Evolutionary conservation across 1,140 invertebrate species (phyloP), one percentile per base, ranked within the genome.

Genomic region (Psix sp.): DNA sequence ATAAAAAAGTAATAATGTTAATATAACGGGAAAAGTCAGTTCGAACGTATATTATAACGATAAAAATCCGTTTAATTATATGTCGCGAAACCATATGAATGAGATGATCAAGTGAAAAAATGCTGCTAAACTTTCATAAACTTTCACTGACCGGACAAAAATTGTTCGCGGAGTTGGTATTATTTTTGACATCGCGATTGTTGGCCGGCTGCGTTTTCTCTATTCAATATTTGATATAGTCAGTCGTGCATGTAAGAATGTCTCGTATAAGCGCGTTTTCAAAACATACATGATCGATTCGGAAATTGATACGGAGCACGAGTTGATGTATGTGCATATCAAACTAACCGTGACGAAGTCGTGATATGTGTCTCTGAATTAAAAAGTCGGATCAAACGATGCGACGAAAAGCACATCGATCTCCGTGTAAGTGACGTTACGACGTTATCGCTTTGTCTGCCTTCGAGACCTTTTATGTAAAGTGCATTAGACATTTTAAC

Each of bases 271-370:
- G 11, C n/a, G 35, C 49, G n/a, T 36, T 29, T n/a, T 18, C 20
- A 52, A 52, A 52, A 52, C 49, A 52, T 31, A 29, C 49, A 40
- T 52, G 49, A 39, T 52, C 15, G 21, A 52, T 40, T 52, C 11
- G 49, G 40, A 52, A 40, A 52, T 52, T 26, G 35, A 52, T 52
- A 39, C 24, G 9, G 9, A 15, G 36, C 15, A 7, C 20, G 24
- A 52, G 20, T 39, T 39, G 49, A 52, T 52, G 36, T 39, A 52
- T 40, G 49, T 17, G 49, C 35, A 40, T 40, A 40, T 52, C 49
- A 26, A 39, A 39, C 49, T 35, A 39, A 52, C 21, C 49, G 26
- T 35, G 51, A 56, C 38, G 26, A 56, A 56, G 35, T 31, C 5
- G 51, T 42, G 39, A 56, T 51, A 42, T 43, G 40, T 45, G 29